These are phyloP conservation scores for Sebastes kiyomatsui DNA, from an alignment of 2,797 vertebrate genomes.

Conservation along the genomic window DNA sequence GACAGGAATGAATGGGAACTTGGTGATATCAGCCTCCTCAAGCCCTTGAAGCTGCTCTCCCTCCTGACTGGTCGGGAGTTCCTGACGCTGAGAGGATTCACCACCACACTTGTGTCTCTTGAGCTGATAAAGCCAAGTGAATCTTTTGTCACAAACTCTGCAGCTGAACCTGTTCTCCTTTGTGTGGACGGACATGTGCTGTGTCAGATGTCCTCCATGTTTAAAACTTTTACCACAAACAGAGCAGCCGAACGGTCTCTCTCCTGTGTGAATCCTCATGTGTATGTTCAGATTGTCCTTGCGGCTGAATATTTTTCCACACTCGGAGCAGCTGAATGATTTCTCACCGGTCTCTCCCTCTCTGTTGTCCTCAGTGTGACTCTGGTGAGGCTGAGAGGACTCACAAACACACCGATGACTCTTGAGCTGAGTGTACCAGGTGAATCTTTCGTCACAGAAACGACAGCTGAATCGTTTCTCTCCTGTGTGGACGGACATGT, in stretches of 20 bases:
- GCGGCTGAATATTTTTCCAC: slow-evolving; percentile 20
- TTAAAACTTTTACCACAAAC: slow-evolving; percentile 4
- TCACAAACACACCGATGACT: background rate
- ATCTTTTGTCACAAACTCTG: background rate
- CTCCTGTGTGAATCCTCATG: slow-evolving; percentile 26
- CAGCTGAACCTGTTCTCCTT: slow-evolving; percentile 25
- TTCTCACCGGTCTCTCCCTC: background rate
- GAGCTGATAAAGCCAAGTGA: slow-evolving; percentile 24
- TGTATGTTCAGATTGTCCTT: slow-evolving; percentile 29
- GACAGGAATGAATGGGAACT: too few species aligned
- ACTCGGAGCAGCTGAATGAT: slow-evolving; percentile 12
- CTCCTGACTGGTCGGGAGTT: background rate
- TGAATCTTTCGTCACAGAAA: background rate
- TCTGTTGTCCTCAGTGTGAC: background rate
- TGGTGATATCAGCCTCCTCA: too few species aligned
- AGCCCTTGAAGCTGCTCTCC: background rate
- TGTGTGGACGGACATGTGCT: slow-evolving; percentile 27
- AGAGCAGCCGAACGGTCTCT: slow-evolving; percentile 9
- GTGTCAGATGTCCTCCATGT: slow-evolving; percentile 22
- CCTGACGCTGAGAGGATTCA: background rate
- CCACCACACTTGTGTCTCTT: slow-evolving; percentile 16
- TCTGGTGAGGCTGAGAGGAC: background rate
- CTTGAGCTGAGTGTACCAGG: slow-evolving; percentile 11
- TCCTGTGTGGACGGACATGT: slow-evolving; percentile 20
- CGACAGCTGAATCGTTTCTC: slow-evolving; percentile 18